Percentiles rank a stretch among this genome's conserved stretches.
phyloP scores from a whole-genome alignment of 2,888 invertebrate species.

The Anticlea derivata region DNA sequence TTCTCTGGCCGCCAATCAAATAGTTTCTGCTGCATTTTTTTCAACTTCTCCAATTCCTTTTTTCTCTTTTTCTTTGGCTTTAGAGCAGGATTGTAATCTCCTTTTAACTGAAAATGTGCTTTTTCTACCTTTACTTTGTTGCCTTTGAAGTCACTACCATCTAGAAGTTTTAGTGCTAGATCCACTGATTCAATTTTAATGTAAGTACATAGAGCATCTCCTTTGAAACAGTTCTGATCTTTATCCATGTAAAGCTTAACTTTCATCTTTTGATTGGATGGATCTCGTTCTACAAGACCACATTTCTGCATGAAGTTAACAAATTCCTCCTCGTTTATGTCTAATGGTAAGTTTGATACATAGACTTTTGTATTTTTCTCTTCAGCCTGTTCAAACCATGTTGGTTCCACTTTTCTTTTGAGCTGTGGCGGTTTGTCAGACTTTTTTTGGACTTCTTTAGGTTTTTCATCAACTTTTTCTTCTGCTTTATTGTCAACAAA shows the following conservation, averaged over 20 bases:
- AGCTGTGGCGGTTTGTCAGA: constrained; percentile 71
- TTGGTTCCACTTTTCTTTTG: constrained; percentile 83
- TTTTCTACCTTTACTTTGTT: constrained; percentile 93
- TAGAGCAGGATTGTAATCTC: constrained; percentile 94
- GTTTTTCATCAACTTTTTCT: constrained; percentile 55
- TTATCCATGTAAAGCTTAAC: constrained; percentile 95
- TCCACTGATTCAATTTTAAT: constrained; percentile 98
- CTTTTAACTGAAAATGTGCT: constrained; percentile 97
- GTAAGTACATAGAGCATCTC: constrained; percentile 98
- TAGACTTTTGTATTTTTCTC: constrained; percentile 96
- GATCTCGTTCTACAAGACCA: constrained; percentile 96
- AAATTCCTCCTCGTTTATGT: constrained; percentile 95
- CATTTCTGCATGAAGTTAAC: constrained; percentile 97
- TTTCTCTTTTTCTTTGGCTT: constrained; percentile 96
- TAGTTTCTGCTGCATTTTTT: constrained; percentile 96
- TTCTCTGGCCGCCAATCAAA: constrained; percentile 99
- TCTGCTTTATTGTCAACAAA: constrained; percentile 86
- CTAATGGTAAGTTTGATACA: constrained; percentile 94
- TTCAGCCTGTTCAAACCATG: constrained; percentile 97
- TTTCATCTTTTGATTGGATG: constrained; percentile 90
- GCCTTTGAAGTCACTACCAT: constrained; percentile 92
- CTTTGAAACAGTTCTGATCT: constrained; percentile 92
- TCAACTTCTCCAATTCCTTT: constrained; percentile 94
- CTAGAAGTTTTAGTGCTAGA: constrained; percentile 94
- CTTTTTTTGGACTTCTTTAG: constrained; percentile 56